Evolutionary conservation across 2,888 invertebrate species (phyloP).

Genomic region (Tenthredo mesomela): DNA sequence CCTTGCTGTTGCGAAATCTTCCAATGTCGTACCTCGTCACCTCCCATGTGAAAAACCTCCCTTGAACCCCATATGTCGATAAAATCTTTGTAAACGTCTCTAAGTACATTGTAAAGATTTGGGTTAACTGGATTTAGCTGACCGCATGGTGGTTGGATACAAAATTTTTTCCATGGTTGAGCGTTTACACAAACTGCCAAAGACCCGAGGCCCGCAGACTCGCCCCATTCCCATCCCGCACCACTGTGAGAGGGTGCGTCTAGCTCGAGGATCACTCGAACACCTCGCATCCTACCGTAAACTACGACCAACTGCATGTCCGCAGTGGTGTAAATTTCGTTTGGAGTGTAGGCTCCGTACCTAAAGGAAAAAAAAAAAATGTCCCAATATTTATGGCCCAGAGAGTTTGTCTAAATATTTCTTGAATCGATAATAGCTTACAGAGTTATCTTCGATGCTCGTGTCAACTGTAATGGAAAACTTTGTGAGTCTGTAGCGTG

Average conservation of each 20-base stretch:
- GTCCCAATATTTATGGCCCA: neutral
- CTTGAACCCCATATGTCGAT: conserved; percentile 81
- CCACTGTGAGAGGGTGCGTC: conserved; percentile 94
- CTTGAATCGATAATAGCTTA: conserved; percentile 55
- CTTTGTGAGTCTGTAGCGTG: conserved; percentile 95
- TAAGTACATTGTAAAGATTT: conserved; percentile 84
- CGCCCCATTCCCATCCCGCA: conserved; percentile 91
- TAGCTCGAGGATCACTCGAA: conserved; percentile 92
- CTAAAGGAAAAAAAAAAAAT: conserved; percentile 73
- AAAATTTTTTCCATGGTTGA: conserved; percentile 86
- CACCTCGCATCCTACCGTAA: conserved; percentile 89
- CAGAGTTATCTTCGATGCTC: conserved; percentile 84
- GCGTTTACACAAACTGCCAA: conserved; percentile 84
- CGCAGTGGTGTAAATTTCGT: conserved; percentile 84
- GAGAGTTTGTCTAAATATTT: neutral
- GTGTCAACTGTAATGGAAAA: conserved; percentile 90
- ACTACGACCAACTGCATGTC: conserved; percentile 85
- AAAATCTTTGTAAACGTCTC: conserved; percentile 86
- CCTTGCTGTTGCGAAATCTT: neutral
- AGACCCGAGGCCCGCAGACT: conserved; percentile 81
- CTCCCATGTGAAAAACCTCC: conserved; percentile 89
- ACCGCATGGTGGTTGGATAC: conserved; percentile 92
- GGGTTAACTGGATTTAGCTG: conserved; percentile 90
- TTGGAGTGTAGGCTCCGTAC: conserved; percentile 86
- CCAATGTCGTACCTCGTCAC: conserved; percentile 85